Conservation (phyloP, 2,113 vertebrate genomes). For the Rostratula benghalensis region DNA sequence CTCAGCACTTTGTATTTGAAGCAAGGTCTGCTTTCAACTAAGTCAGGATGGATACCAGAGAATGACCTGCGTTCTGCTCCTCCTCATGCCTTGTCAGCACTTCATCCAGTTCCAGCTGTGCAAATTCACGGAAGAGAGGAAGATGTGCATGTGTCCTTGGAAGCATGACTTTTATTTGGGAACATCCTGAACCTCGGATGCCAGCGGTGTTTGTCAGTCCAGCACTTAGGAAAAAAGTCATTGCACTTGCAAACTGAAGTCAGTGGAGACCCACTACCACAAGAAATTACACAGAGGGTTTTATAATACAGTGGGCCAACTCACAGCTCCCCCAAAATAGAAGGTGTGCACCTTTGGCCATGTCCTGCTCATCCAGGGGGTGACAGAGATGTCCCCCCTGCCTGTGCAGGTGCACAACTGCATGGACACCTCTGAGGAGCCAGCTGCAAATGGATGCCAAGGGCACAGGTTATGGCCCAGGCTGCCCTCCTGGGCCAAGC, state of each 20-base stretch:
- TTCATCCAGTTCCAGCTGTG: not conserved
- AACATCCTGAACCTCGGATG: not conserved
- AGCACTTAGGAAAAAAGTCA: not conserved
- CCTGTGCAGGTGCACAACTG: not conserved
- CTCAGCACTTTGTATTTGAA: not conserved
- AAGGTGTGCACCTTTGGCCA: not conserved
- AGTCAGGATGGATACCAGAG: not conserved
- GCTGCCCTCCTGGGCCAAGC: not conserved
- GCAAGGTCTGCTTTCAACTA: not conserved
- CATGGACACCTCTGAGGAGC: not conserved
- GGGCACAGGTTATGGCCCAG: not conserved
- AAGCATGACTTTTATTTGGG: conserved; percentile 6
- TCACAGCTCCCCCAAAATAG: not conserved
- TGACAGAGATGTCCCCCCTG: not conserved
- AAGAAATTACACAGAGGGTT: not conserved
- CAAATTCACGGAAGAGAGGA: not conserved
- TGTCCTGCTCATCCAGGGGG: not conserved
- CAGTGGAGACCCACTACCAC: not conserved
- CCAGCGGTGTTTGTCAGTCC: not conserved
- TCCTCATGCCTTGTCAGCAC: not conserved
- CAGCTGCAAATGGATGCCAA: not conserved
- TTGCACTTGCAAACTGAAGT: not conserved
- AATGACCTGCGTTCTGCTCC: not conserved
- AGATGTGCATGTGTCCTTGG: not conserved
- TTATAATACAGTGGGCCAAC: not conserved